Percentiles rank a stretch among this genome's conserved stretches.
phyloP scores from a whole-genome alignment of 1,140 invertebrate species.

The Anoplolepis gracilipes region DNA sequence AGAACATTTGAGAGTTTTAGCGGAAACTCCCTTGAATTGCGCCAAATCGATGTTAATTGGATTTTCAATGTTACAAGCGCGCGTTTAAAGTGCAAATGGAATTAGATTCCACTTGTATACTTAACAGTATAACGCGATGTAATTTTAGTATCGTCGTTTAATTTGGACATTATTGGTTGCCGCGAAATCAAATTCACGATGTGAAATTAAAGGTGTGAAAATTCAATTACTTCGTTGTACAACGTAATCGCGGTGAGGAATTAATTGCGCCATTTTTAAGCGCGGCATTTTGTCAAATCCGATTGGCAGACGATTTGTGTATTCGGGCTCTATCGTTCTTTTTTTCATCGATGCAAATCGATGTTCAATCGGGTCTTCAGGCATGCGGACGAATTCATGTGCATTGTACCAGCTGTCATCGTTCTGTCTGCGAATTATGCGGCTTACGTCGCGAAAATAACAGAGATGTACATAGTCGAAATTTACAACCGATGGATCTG shows the following conservation, averaged over 20 bases:
- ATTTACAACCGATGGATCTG: conserved; percentile 18
- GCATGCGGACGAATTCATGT: background rate
- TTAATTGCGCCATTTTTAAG: conserved; percentile 16
- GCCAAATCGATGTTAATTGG: conserved; percentile 47
- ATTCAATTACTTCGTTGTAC: background rate
- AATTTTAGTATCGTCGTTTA: conserved; percentile 46
- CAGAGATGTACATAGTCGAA: conserved; percentile 6
- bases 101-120: conserved; percentile 24
- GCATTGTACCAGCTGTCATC: conserved; percentile 25
- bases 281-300: background rate
- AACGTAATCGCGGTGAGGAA: conserved; percentile 18
- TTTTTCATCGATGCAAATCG: background rate
- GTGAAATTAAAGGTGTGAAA: background rate
- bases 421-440: conserved; percentile 29
- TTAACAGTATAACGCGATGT: background rate
- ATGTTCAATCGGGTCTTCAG: conserved; percentile 4
- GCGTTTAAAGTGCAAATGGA: conserved; percentile 37
- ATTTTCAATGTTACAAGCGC: conserved; percentile 17
- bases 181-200: background rate
- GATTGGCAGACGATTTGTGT: conserved; percentile 1
- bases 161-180: background rate
- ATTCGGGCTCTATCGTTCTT: background rate
- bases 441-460: conserved; percentile 27
- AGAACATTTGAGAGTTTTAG: background rate
- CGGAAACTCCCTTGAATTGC: background rate